phyloP scores from a whole-genome alignment of 2,797 vertebrate genomes.

The Channa striata region DNA sequence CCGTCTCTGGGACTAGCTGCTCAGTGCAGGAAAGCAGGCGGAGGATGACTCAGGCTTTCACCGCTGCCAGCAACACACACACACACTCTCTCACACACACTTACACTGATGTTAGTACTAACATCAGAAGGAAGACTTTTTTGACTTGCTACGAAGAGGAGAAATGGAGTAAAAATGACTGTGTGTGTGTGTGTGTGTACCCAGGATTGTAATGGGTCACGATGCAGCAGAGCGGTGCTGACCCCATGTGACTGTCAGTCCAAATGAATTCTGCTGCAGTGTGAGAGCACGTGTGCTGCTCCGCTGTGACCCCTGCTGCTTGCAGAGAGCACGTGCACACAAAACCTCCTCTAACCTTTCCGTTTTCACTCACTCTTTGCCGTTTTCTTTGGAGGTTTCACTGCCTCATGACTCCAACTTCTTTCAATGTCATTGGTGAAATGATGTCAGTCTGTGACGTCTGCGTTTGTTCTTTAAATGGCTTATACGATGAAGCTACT shows the following conservation, averaged over 20 bases:
- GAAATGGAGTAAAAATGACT: conserved; percentile 12
- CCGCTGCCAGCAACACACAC: neutral
- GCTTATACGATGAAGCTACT: too few relatives aligned
- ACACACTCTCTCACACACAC: too few relatives aligned
- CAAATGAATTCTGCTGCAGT: conserved; percentile 15
- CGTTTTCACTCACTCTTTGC: neutral
- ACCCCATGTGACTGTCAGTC: neutral
- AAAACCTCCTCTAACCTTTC: neutral
- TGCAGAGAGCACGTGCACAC: neutral
- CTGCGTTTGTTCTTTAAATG: too few relatives aligned
- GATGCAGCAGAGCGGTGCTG: neutral
- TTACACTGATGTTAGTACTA: too few relatives aligned
- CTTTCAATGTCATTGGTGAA: neutral
- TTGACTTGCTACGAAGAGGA: conserved; percentile 2
- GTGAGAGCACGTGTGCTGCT: neutral
- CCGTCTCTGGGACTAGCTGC: conserved; percentile 18
- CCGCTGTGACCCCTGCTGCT: conserved; percentile 54
- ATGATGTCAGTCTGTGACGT: too few relatives aligned
- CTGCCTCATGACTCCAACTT: neutral
- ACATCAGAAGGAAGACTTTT: conserved; percentile 1
- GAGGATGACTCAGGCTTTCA: conserved; percentile 56
- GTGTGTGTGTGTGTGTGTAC: neutral
- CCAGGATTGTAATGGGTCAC: neutral
- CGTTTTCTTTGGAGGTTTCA: neutral
- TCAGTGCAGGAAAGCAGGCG: conserved; percentile 27